These are phyloP conservation scores for Scaptomyza graminum DNA, from an alignment of 1,140 invertebrate species.

Conservation along the genomic window DNA sequence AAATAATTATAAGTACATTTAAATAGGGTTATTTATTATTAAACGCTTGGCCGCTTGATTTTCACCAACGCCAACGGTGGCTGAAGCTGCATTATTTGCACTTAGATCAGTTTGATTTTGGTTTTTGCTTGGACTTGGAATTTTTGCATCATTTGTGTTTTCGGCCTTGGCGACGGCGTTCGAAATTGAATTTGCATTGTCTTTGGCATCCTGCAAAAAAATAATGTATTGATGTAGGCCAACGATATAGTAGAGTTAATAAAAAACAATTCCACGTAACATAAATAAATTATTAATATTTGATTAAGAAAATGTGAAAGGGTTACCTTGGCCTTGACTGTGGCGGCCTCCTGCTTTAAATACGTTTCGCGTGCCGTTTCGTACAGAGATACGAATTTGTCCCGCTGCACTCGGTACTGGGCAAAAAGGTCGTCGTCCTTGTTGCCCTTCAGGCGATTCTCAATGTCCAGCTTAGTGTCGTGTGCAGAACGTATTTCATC, in stretches of 20 bases:
- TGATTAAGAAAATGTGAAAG: background rate
- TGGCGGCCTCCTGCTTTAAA: slow-evolving; percentile 76
- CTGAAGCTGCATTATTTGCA: slow-evolving; percentile 31
- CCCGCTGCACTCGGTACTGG: slow-evolving; percentile 80
- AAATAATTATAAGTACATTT: slow-evolving; percentile 11
- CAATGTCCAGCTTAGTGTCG: slow-evolving; percentile 75
- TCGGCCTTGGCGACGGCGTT: slow-evolving; percentile 63
- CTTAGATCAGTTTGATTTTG: slow-evolving; percentile 43
- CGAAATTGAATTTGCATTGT: slow-evolving; percentile 70
- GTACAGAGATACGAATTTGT: slow-evolving; percentile 79
- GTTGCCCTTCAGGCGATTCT: slow-evolving; percentile 81
- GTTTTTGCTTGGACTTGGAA: slow-evolving; percentile 55
- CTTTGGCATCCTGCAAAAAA: slow-evolving; percentile 82
- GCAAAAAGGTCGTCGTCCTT: slow-evolving; percentile 82
- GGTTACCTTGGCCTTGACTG: slow-evolving; percentile 74
- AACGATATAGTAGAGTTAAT: slow-evolving; percentile 42
- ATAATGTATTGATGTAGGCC: slow-evolving; percentile 59
- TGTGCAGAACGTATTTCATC: slow-evolving; percentile 74
- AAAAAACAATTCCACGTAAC: background rate
- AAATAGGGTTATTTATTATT: background rate
- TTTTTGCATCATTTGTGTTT: slow-evolving; percentile 66
- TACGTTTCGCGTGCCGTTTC: slow-evolving; percentile 70
- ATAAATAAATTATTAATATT: background rate
- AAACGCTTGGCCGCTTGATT: slow-evolving; percentile 29
- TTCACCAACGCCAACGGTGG: slow-evolving; percentile 13